Conservation (phyloP, 2,113 vertebrate genomes). For the Probosciger aterrimus region DNA sequence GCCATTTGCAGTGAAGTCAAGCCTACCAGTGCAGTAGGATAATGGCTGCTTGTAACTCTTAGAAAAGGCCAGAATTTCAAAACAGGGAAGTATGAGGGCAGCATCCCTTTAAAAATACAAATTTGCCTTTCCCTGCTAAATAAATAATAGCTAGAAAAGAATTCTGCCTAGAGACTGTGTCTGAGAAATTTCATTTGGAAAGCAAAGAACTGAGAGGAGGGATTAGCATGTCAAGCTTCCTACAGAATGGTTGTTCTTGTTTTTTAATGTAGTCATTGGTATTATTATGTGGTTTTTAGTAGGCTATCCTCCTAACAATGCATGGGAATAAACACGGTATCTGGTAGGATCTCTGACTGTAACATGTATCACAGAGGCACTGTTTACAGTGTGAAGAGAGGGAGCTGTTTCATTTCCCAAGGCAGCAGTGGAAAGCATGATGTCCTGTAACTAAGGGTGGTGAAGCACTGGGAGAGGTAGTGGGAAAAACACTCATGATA, state of each 20-base stretch:
- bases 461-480: conserved; percentile 14
- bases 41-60: background rate
- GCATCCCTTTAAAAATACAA: background rate
- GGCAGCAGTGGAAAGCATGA: conserved; percentile 40
- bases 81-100: background rate
- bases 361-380: background rate
- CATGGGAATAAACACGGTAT: conserved; percentile 24
- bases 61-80: background rate
- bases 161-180: background rate
- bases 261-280: conserved; percentile 5
- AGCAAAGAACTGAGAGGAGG: background rate
- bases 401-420: background rate
- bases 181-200: background rate
- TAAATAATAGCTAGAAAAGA: background rate
- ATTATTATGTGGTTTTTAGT: conserved; percentile 1
- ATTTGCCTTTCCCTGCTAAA: background rate
- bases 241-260: background rate
- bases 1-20: background rate
- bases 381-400: conserved; percentile 24
- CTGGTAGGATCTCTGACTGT: conserved; percentile 42
- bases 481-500: background rate
- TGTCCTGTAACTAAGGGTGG: background rate
- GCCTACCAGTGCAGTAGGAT: no score
- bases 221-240: background rate
- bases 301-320: background rate